phyloP scores from a whole-genome alignment of 2,888 invertebrate species.

The Junonia oenone region DNA sequence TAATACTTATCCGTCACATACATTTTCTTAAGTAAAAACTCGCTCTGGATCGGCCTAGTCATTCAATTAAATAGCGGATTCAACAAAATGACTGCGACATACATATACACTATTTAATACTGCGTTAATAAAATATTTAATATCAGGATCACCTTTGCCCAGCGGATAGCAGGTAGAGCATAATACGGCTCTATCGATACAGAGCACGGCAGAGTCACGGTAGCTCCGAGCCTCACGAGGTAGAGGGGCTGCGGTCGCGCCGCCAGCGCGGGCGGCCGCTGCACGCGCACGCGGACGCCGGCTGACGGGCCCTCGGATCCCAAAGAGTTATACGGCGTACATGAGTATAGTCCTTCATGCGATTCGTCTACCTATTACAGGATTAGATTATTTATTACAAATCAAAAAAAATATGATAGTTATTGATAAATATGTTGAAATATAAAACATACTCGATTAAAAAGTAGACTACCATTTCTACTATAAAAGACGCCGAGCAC shows the following conservation, averaged over 20 bases:
- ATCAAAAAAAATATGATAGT: too few relatives aligned
- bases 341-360: slow-evolving; percentile 93
- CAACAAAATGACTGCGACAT: too few relatives aligned
- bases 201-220: slow-evolving; percentile 90
- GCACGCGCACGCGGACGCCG: slow-evolving; percentile 90
- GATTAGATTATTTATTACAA: too few relatives aligned
- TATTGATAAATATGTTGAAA: too few relatives aligned
- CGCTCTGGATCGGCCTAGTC: too few relatives aligned
- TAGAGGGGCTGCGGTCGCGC: slow-evolving; percentile 90
- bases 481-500: slow-evolving; percentile 92
- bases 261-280: slow-evolving; percentile 91
- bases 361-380: slow-evolving; percentile 84
- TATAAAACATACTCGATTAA: slow-evolving; percentile 78
- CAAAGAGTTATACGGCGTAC: slow-evolving; percentile 93
- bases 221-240: slow-evolving; percentile 89
- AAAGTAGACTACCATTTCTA: slow-evolving; percentile 90
- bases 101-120: too few relatives aligned
- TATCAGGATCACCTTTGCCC: slow-evolving; percentile 40
- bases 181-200: slow-evolving; percentile 72
- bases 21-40: too few relatives aligned
- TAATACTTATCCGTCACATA: too few relatives aligned
- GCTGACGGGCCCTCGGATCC: slow-evolving; percentile 92
- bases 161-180: slow-evolving; percentile 37
- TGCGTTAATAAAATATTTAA: too few relatives aligned
- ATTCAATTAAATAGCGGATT: too few relatives aligned